Conservation (phyloP, 1,140 invertebrate genomes). For the Nebria ingens region DNA sequence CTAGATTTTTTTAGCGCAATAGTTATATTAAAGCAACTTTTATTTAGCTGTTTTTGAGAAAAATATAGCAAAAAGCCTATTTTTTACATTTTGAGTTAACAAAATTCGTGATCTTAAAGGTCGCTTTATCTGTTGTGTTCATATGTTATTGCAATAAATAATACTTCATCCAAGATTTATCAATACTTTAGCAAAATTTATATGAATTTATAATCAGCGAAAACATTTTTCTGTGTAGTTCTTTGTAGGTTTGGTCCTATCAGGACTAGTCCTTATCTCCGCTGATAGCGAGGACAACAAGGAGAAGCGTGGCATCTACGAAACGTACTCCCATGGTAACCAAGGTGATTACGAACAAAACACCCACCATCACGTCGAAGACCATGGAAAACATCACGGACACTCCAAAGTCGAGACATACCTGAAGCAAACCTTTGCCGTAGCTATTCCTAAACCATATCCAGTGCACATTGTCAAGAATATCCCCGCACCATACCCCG, state of each 20-base stretch:
- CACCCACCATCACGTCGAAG: not conserved
- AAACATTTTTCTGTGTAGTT: slow-evolving; percentile 20
- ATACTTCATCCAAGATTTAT: too few species aligned
- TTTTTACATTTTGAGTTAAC: too few species aligned
- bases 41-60: too few species aligned
- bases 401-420: slow-evolving; percentile 18
- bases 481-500: slow-evolving; percentile 34
- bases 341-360: slow-evolving; percentile 6
- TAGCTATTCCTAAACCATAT: slow-evolving; percentile 27
- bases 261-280: slow-evolving; percentile 22
- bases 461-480: slow-evolving; percentile 28
- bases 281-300: slow-evolving; percentile 25
- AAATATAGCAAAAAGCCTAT: too few species aligned
- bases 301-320: slow-evolving; percentile 29
- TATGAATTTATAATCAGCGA: not conserved
- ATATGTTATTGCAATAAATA: too few species aligned
- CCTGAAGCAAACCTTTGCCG: slow-evolving; percentile 26
- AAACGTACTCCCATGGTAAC: slow-evolving; percentile 6
- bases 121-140: too few species aligned
- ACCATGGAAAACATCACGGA: slow-evolving; percentile 18
- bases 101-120: too few species aligned
- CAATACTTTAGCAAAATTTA: not conserved
- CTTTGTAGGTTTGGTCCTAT: slow-evolving; percentile 20
- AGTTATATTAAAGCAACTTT: too few species aligned
- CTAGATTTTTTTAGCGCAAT: too few species aligned